phyloP scores from a whole-genome alignment of 2,888 invertebrate genomes.

The Hylaea fasciaria region DNA sequence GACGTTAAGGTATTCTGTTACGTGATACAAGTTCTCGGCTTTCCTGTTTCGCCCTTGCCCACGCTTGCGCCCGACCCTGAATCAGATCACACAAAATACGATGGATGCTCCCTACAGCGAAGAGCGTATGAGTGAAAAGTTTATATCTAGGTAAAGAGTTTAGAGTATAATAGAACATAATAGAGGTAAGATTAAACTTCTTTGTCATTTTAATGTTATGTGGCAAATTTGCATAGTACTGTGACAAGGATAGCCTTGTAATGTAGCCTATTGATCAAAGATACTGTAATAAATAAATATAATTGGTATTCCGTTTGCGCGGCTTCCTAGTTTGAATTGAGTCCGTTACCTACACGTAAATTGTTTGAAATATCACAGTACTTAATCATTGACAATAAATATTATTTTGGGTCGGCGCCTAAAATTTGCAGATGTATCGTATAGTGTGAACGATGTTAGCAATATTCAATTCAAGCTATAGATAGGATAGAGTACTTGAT shows the following conservation, averaged over 20 bases:
- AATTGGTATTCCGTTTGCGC: conserved; percentile 42
- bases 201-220: conserved; percentile 20
- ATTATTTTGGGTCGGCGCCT: too few relatives aligned
- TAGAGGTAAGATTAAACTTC: conserved; percentile 9
- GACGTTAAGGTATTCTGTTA: conserved; percentile 21
- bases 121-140: too few relatives aligned
- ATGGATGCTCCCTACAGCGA: too few relatives aligned
- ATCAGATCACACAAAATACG: conserved; percentile 28
- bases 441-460: too few relatives aligned
- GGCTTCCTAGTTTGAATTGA: conserved; percentile 36
- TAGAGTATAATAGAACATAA: conserved; percentile 15
- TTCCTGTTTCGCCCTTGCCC: conserved; percentile 15
- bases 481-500: too few relatives aligned
- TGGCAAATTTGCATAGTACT: conserved; percentile 43
- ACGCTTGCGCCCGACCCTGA: conserved; percentile 10
- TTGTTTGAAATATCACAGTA: not conserved
- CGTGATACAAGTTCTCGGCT: conserved; percentile 16
- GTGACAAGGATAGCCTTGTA: conserved; percentile 41
- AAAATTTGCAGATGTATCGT: too few relatives aligned
- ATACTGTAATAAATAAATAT: conserved; percentile 22
- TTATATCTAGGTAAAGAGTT: conserved; percentile 1
- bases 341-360: conserved; percentile 10
- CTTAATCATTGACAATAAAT: too few relatives aligned
- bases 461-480: too few relatives aligned
- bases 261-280: conserved; percentile 43